Evolutionary conservation across 2,113 vertebrate genomes (phyloP), one percentile per base, ranked within the genome.

Genomic region (Esox niger): DNA sequence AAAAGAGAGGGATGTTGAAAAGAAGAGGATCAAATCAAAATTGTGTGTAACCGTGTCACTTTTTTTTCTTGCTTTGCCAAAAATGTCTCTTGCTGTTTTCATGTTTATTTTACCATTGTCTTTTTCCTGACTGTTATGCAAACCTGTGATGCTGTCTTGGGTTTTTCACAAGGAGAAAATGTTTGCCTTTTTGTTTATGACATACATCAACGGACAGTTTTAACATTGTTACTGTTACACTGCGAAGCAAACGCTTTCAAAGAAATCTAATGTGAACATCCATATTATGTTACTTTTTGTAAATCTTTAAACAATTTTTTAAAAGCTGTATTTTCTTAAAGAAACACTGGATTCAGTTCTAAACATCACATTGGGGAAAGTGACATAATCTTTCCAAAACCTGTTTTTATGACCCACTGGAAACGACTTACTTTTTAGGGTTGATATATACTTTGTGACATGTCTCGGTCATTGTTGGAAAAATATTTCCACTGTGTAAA

Each of bases 51-150:
- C 17, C 84, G 90, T 78, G 88, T 90, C 91, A 91, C 88, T 92
- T 92, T 90, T 92, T 92, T 90, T 88, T 90, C 87, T 84, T 89
- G 85, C 89, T 89, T 91, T 90, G 91, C 91, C 91, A 92, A 92
- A 92, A 82, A 90, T 63, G 26, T 65, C 63, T 76, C 56, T 52
- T 55, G 66, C 29, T 68, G 26, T 77, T 81, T 65, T 35, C 66
- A 69, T 86, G 72, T 66, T 82, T 79, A 71, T 83, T 87, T 83
- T 79, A 73, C 81, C 80, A 65, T 83, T 64, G 77, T 87, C 79
- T 52, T 52, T 52, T 52, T 52, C 47, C 70, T 84, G 65, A 77
- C 76, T 79, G 85, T 87, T 86, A 91, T 91, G 88, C 89, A 91
- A 90, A 77, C 79, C 86, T 89, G 84, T 84, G 80, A 85, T 79